These are phyloP conservation scores for Eurypyga helias DNA, from an alignment of 2,113 vertebrate species.

Conservation along the genomic window DNA sequence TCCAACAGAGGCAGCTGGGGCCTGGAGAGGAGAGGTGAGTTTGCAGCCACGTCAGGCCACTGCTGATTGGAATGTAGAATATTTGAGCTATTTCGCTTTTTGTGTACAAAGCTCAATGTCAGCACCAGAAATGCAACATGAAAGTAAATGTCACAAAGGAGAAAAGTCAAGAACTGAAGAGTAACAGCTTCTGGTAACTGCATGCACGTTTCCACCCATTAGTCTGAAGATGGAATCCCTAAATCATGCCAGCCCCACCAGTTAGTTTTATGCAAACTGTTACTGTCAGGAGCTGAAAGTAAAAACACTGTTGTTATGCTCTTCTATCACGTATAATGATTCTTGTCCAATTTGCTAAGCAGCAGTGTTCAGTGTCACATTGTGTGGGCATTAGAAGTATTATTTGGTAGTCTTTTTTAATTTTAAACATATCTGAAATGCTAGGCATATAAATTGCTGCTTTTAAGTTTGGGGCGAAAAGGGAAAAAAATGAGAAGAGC, in stretches of 20 bases:
- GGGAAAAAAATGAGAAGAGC: not conserved
- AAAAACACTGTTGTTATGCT: not conserved
- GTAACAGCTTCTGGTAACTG: not conserved
- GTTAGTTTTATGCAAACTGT: not conserved
- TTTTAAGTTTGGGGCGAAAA: not conserved
- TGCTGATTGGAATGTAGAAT: conserved; percentile 5
- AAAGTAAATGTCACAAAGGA: conserved; percentile 6
- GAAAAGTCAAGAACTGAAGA: not conserved
- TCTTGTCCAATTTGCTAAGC: conserved; percentile 38
- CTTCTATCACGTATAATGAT: not conserved
- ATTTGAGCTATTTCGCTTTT: conserved; percentile 1
- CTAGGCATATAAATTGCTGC: not conserved
- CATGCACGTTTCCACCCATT: not conserved
- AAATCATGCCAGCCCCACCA: not conserved
- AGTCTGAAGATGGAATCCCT: not conserved
- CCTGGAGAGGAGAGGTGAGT: not conserved
- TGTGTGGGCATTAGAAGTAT: conserved; percentile 42
- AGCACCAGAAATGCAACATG: not conserved
- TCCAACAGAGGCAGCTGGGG: not conserved
- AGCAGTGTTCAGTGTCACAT: not conserved
- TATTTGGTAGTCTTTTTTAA: conserved; percentile 23
- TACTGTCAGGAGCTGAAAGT: not conserved
- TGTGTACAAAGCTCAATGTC: not conserved
- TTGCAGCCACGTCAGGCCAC: not conserved
- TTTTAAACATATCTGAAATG: conserved; percentile 30